Evolutionary conservation across 2,888 invertebrate genomes (phyloP).

Genomic region (Spodoptera picta): DNA sequence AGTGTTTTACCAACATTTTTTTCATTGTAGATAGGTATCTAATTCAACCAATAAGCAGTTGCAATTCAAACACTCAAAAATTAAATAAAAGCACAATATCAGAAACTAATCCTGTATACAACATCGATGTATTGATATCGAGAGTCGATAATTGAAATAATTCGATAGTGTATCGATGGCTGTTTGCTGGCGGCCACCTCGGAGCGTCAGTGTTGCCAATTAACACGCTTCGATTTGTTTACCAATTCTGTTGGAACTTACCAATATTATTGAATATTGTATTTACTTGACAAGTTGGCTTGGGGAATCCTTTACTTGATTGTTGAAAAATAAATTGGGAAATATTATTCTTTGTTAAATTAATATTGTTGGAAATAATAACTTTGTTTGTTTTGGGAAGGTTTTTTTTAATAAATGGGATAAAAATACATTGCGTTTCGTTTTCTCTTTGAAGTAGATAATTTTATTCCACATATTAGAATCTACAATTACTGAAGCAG

Average conservation of each 20-base stretch:
- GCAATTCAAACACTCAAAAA: conserved; percentile 6
- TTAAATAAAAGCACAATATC: conserved; percentile 19
- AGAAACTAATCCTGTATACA: conserved; percentile 43
- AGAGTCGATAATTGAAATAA: conserved; percentile 63
- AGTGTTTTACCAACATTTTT: too few relatives aligned
- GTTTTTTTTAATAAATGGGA: too few relatives aligned
- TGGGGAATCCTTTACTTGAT: conserved; percentile 10
- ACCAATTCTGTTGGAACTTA: conserved; percentile 31
- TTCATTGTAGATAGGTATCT: too few relatives aligned
- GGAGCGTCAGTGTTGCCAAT: conserved; percentile 56
- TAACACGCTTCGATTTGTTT: conserved; percentile 52
- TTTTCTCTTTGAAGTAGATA: too few relatives aligned
- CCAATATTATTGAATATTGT: conserved; percentile 42
- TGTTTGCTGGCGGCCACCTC: conserved; percentile 53
- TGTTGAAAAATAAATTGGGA: neutral
- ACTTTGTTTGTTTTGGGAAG: too few relatives aligned
- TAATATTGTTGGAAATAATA: too few relatives aligned
- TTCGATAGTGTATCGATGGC: conserved; percentile 58
- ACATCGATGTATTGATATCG: conserved; percentile 40
- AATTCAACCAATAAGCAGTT: neutral
- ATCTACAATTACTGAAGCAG: too few relatives aligned
- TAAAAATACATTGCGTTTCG: too few relatives aligned
- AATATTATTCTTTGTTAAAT: too few relatives aligned
- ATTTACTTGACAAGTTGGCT: conserved; percentile 25
- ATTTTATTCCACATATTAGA: too few relatives aligned